phyloP scores from a whole-genome alignment of 1,140 invertebrate genomes.

The Bombus balteatus region DNA sequence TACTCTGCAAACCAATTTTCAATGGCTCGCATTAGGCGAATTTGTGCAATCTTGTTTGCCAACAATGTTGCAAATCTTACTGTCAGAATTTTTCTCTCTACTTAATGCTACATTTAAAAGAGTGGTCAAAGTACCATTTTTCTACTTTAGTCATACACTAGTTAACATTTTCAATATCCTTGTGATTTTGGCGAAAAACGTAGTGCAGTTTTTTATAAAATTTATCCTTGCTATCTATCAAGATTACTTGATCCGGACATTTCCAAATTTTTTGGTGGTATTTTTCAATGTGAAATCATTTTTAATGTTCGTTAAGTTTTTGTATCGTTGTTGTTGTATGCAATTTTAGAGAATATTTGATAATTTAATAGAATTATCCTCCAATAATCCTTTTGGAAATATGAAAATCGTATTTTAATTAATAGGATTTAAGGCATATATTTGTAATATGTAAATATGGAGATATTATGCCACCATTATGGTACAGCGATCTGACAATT shows the following conservation, averaged over 20 bases:
- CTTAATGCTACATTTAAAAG: neutral
- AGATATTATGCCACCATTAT: neutral
- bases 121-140: neutral
- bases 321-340: no score
- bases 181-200: no score
- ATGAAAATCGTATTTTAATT: neutral
- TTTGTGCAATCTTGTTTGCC: neutral
- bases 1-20: slow-evolving; percentile 19
- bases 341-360: no score
- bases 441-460: no score
- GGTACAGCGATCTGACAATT: neutral
- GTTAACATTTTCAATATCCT: no score
- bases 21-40: slow-evolving; percentile 10
- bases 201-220: no score
- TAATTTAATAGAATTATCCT: neutral
- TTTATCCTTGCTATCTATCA: no score
- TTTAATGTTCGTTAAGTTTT: no score
- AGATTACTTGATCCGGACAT: no score
- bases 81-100: no score
- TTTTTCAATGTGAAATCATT: no score
- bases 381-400: neutral
- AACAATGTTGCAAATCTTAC: no score
- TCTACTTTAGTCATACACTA: neutral
- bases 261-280: fast-evolving
- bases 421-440: neutral